These are phyloP conservation scores for Lithophane ornitopus DNA, from an alignment of 2,888 invertebrate genomes.

Conservation along the genomic window DNA sequence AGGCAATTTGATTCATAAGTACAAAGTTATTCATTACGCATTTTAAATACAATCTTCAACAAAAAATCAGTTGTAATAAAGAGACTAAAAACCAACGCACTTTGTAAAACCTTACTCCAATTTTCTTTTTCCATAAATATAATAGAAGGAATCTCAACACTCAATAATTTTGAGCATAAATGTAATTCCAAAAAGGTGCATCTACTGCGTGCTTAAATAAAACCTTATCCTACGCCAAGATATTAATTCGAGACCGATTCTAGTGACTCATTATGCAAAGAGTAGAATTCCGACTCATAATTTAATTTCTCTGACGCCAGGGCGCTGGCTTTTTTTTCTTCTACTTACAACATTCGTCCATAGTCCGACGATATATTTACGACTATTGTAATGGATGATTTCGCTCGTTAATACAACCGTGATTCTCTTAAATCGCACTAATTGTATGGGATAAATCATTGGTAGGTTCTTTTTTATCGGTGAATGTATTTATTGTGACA, in stretches of 20 bases:
- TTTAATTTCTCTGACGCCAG: constrained; percentile 47
- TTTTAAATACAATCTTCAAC: neutral
- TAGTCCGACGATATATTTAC: constrained; percentile 79
- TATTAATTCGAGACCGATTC: constrained; percentile 25
- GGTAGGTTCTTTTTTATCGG: constrained; percentile 64
- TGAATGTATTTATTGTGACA: constrained; percentile 68
- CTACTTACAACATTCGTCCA: constrained; percentile 37
- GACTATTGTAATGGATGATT: constrained; percentile 76
- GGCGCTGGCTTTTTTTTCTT: constrained; percentile 32
- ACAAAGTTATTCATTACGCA: neutral
- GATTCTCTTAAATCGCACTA: constrained; percentile 84
- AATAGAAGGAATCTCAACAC: neutral
- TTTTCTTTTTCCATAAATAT: fast-evolving
- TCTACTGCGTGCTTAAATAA: constrained; percentile 1
- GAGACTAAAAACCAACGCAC: neutral
- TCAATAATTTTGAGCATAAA: no score
- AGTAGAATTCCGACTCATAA: constrained; percentile 36
- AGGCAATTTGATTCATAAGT: neutral
- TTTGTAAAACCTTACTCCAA: neutral
- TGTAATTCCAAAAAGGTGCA: neutral
- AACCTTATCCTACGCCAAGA: neutral
- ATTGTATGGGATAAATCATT: constrained; percentile 78
- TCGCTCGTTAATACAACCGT: constrained; percentile 78
- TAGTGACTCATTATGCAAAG: constrained; percentile 48
- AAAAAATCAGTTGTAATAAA: neutral